Conservation (phyloP, 2,888 invertebrate genomes). For the Ceratothoa steindachneri region DNA sequence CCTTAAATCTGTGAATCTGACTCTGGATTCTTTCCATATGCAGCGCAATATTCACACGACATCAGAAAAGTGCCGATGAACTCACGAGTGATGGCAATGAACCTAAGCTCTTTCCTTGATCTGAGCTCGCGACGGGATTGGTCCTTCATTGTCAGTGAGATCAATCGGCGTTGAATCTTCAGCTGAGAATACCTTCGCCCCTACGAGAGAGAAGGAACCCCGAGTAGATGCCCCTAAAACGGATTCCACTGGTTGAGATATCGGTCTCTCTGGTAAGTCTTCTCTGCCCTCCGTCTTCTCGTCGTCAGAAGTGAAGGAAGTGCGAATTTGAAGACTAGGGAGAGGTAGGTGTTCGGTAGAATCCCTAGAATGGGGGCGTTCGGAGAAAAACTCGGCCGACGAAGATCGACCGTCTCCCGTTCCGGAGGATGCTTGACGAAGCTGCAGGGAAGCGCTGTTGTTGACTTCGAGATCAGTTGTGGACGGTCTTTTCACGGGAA, state of each 20-base stretch:
- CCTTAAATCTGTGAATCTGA: too few relatives aligned
- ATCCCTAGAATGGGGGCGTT: neutral
- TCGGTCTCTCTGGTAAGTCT: neutral
- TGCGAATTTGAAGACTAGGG: neutral
- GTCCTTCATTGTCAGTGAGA: neutral
- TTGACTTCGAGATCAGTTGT: neutral
- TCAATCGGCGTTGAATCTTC: neutral
- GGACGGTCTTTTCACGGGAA: slow-evolving; percentile 21
- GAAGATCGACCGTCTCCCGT: neutral
- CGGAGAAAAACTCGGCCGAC: neutral
- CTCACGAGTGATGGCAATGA: too few relatives aligned
- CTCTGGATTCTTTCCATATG: too few relatives aligned
- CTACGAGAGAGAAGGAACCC: neutral
- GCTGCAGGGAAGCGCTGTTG: neutral
- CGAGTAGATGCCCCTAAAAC: neutral
- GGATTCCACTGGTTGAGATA: neutral
- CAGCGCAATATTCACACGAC: too few relatives aligned
- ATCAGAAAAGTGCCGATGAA: too few relatives aligned
- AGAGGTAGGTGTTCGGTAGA: neutral
- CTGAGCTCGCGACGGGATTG: neutral
- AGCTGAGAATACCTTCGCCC: neutral
- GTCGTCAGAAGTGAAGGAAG: neutral
- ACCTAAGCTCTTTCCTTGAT: neutral
- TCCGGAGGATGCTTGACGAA: neutral
- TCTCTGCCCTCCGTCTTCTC: neutral